Percentiles rank a stretch among this genome's conserved stretches.
These are phyloP conservation scores for Cynopterus sphinx DNA, from an alignment of 2,797 vertebrate species.

Conservation along the genomic window DNA sequence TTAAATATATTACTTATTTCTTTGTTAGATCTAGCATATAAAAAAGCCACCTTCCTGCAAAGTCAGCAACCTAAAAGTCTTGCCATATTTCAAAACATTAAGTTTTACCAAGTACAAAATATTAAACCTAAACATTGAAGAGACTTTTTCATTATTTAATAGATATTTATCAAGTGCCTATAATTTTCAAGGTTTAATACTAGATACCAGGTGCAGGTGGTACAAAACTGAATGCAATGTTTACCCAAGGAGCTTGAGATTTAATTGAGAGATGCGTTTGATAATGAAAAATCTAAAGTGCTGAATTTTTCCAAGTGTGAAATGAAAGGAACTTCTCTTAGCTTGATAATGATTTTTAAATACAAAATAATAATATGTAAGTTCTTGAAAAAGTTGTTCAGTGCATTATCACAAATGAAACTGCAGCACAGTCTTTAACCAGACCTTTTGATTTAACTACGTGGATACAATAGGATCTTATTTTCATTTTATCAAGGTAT, in stretches of 20 bases:
- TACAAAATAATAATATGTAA: not conserved
- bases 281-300: slow-evolving; percentile 37
- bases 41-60: not conserved
- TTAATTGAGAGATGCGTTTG: slow-evolving; percentile 1
- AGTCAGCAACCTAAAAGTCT: not conserved
- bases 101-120: not conserved
- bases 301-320: not conserved
- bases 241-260: not conserved
- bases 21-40: not conserved
- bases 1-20: not conserved
- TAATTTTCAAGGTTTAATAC: not conserved
- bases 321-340: not conserved
- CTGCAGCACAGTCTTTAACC: not conserved
- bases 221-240: not conserved
- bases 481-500: not conserved
- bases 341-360: not conserved
- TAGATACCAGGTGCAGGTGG: not conserved
- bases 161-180: not conserved
- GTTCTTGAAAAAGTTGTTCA: not conserved
- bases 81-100: slow-evolving; percentile 18
- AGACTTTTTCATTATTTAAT: not conserved
- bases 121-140: not conserved
- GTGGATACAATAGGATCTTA: not conserved
- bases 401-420: not conserved
- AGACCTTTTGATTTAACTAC: not conserved